These are phyloP conservation scores for Yponomeuta sedellus DNA, from an alignment of 2,888 invertebrate genomes.

Conservation along the genomic window DNA sequence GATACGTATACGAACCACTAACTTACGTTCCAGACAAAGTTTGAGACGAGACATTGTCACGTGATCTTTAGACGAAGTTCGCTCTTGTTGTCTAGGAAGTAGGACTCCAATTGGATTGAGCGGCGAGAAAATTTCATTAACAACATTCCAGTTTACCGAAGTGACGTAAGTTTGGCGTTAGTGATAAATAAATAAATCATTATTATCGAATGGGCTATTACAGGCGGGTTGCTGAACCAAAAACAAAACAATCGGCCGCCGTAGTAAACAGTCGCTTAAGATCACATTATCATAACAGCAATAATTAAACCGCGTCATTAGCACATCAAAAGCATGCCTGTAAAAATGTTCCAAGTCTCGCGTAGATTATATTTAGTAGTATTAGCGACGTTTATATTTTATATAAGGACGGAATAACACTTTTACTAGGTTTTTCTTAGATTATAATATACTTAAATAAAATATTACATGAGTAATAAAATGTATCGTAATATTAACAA, in stretches of 20 bases:
- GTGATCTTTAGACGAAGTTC: constrained; percentile 9
- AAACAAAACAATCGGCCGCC: constrained; percentile 31
- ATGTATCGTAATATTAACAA: too few relatives aligned
- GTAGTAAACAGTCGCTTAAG: constrained; percentile 45
- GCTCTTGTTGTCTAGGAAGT: not conserved
- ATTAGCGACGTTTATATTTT: too few relatives aligned
- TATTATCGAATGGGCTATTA: constrained; percentile 39
- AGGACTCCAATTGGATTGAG: not conserved
- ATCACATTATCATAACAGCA: constrained; percentile 2
- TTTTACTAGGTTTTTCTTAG: too few relatives aligned
- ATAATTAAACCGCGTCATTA: constrained; percentile 3
- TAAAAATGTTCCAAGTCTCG: too few relatives aligned
- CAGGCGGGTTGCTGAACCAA: constrained; percentile 54
- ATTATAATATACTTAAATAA: too few relatives aligned
- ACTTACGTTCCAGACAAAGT: not conserved
- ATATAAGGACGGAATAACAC: too few relatives aligned
- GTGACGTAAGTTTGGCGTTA: constrained; percentile 31
- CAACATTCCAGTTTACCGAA: constrained; percentile 21
- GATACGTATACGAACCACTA: not conserved
- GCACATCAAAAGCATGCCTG: too few relatives aligned
- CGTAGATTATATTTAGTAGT: too few relatives aligned
- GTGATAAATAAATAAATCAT: constrained; percentile 32
- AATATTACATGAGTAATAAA: too few relatives aligned
- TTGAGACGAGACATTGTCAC: constrained; percentile 31
- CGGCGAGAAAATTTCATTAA: constrained; percentile 16